Percentiles rank a stretch among this genome's conserved stretches.
phyloP scores from a whole-genome alignment of 2,113 vertebrate genomes.

The Mobula hypostoma region DNA sequence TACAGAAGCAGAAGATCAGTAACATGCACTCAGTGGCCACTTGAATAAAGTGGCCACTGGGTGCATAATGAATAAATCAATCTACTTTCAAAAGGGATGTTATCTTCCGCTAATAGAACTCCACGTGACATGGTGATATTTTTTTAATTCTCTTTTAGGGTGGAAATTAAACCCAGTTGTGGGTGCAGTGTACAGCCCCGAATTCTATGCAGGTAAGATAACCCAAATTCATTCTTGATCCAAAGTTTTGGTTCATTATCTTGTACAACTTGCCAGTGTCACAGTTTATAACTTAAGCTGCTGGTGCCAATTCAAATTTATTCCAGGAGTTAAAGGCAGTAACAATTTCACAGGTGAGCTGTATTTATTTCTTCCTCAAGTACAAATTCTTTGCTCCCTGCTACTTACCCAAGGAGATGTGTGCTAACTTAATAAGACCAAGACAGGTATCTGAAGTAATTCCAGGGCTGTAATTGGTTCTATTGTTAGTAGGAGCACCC shows the following conservation, averaged over 20 bases:
- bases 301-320: not conserved
- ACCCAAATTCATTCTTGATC: not conserved
- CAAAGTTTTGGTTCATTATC: not conserved
- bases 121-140: slow-evolving; percentile 29
- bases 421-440: not conserved
- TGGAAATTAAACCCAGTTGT: slow-evolving; percentile 99
- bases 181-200: slow-evolving; percentile 93
- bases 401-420: not conserved
- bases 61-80: not conserved
- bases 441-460: not conserved
- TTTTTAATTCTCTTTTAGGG: slow-evolving; percentile 61
- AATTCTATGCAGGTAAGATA: slow-evolving; percentile 95
- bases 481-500: not conserved
- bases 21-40: too few relatives aligned
- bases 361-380: too few relatives aligned
- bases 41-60: too few relatives aligned
- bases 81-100: not conserved
- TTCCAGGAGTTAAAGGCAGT: not conserved
- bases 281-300: not conserved
- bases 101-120: not conserved
- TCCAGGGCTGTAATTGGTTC: not conserved
- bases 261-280: too few relatives aligned
- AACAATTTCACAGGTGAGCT: not conserved
- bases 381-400: not conserved
- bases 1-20: too few relatives aligned